These are phyloP conservation scores for Tubulanus polymorphus DNA, from an alignment of 2,888 invertebrate species.

Conservation along the genomic window DNA sequence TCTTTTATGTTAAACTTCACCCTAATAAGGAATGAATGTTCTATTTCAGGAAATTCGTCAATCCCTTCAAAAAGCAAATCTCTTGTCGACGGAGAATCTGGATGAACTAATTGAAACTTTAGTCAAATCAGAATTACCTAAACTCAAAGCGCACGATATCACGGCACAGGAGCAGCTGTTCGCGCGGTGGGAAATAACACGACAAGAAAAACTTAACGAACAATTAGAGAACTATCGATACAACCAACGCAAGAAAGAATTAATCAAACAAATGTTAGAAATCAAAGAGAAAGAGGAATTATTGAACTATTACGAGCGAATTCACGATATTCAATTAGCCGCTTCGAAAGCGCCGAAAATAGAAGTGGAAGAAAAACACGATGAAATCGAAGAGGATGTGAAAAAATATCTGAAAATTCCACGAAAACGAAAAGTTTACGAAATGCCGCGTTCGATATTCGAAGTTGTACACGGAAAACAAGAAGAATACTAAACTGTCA, in stretches of 20 bases:
- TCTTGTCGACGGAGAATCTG: neutral
- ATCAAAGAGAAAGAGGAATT: slow-evolving; percentile 40
- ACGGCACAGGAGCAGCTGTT: neutral
- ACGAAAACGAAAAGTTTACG: neutral
- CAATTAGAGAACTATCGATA: slow-evolving; percentile 23
- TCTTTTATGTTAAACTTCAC: too few species aligned
- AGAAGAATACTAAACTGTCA: too few species aligned
- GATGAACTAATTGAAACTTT: neutral
- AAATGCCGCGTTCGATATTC: too few species aligned
- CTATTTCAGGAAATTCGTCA: neutral
- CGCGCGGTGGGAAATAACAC: neutral
- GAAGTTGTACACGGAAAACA: too few species aligned
- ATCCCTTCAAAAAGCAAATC: neutral
- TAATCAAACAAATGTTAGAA: slow-evolving; percentile 27
- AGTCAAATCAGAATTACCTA: neutral
- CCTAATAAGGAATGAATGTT: too few species aligned
- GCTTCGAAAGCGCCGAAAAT: slow-evolving; percentile 10
- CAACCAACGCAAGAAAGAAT: slow-evolving; percentile 23
- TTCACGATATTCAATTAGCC: slow-evolving; percentile 28
- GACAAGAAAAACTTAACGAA: slow-evolving; percentile 4
- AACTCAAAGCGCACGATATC: neutral
- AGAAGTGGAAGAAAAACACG: neutral
- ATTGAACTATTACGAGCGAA: slow-evolving; percentile 34
- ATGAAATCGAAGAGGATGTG: neutral
- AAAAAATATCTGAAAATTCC: neutral